Evolutionary conservation across 2,113 vertebrate species (phyloP).

Genomic region (Prunella himalayana): DNA sequence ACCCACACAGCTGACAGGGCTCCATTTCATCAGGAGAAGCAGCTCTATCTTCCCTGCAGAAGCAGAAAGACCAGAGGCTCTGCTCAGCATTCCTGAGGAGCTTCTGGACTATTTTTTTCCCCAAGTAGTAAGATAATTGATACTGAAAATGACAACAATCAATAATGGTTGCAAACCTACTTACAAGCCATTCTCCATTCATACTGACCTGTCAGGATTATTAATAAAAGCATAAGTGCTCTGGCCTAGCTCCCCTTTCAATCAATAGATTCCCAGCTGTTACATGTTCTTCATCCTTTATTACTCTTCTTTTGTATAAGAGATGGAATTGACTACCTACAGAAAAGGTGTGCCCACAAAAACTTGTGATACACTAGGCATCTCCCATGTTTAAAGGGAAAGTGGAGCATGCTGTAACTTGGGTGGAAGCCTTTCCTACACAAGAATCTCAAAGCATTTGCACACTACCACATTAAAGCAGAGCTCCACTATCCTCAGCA

Average conservation of each 20-base stretch:
- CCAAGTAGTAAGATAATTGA: not conserved
- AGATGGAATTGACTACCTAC: not conserved
- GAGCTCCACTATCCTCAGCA: not conserved
- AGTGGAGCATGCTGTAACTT: not conserved
- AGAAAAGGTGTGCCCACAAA: not conserved
- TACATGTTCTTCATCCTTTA: not conserved
- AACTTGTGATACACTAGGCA: not conserved
- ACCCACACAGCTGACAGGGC: not conserved
- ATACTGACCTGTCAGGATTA: not conserved
- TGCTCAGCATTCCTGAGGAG: not conserved
- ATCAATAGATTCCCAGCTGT: not conserved
- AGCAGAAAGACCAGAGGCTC: not conserved
- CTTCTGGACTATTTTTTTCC: not conserved
- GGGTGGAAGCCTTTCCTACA: not conserved
- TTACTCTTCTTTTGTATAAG: not conserved
- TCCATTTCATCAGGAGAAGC: not conserved
- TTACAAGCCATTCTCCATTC: conserved; percentile 23
- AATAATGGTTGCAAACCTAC: not conserved
- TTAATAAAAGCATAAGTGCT: conserved; percentile 32
- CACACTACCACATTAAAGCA: not conserved
- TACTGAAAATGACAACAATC: conserved; percentile 45
- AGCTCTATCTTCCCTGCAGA: not conserved
- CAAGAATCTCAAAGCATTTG: not conserved
- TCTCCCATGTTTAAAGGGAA: not conserved
- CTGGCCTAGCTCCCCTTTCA: not conserved